These are phyloP conservation scores for Apis laboriosa DNA, from an alignment of 1,140 invertebrate genomes.

Conservation along the genomic window DNA sequence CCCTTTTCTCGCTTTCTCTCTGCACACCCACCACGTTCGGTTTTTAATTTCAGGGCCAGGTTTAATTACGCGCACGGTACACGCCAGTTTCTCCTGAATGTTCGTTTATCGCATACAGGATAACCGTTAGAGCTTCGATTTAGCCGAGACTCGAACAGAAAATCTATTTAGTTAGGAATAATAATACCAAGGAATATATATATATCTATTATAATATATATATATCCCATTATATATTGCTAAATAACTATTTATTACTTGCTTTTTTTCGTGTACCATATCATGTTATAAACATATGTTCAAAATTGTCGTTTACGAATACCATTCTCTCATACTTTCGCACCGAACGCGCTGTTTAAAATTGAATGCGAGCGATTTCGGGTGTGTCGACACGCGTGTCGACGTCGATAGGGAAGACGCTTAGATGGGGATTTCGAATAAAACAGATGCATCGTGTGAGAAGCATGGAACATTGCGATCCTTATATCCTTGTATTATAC, in stretches of 20 bases:
- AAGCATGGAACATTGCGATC: constrained; percentile 51
- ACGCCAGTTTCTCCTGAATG: not conserved
- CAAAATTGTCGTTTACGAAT: not conserved
- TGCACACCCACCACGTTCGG: constrained; percentile 33
- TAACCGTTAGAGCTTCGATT: too few relatives aligned
- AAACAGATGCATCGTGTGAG: constrained; percentile 65
- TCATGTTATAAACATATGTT: not conserved
- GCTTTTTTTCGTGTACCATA: not conserved
- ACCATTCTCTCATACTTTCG: constrained; percentile 47
- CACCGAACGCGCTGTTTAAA: constrained; percentile 60
- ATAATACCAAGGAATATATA: too few relatives aligned
- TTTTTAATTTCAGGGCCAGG: constrained; percentile 31
- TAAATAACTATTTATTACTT: not conserved
- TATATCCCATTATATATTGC: too few relatives aligned
- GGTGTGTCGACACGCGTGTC: constrained; percentile 61
- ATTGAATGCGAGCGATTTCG: constrained; percentile 71
- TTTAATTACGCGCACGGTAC: constrained; percentile 11
- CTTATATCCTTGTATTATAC: not conserved
- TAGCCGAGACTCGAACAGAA: too few relatives aligned
- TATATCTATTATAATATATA: too few relatives aligned
- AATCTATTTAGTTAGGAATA: too few relatives aligned
- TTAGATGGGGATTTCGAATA: constrained; percentile 68
- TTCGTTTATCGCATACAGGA: not conserved
- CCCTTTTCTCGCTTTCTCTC: not conserved
- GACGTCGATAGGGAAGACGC: constrained; percentile 62